Base-by-base conservation (phyloP, 2,888 invertebrate species). In the Pyralis farinalis region DNA sequence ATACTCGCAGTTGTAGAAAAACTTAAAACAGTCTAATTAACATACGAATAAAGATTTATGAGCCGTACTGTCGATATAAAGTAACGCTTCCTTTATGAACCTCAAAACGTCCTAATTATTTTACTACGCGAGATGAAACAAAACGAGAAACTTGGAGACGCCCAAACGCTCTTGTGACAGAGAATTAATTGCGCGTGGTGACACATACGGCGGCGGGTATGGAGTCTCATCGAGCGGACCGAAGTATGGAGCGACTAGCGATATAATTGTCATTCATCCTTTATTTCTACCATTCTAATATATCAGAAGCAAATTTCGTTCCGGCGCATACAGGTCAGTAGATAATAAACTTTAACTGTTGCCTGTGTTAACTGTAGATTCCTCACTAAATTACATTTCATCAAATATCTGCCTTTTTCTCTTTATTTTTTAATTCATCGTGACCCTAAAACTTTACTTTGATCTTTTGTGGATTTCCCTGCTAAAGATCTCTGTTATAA, bases 51-150 rank as follows among this genome's bases (percentile, higher is more conserved):
- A 83, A 85, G 83, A 87, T 88, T 87, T 87, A 87, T 85, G 82
- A 84, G 60, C 72, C 83, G 85, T 80, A 75, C 83, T 86, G 85
- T 87, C 87, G 84, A 88, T 87, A 83, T 86, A 86, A 85, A 87
- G 85, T 84, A 84, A 83, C 82, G 78, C 66, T 87, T 85, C 85
- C 87, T 85, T 87, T 85, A 87, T 83, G 83, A 87, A 80, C 81
- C 82, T 87, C 85, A 86, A 84, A 87, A 87, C 84, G 85, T 87
- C 87, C 88, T 88, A 88, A 88, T 88, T 88, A 88, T 87, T 79
- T 81, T 79, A 80, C 84, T 78, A 80, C 74, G 65, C 75, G 71
- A 67, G 71, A 72, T 62, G 71, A 71, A 68, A 76, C 83, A 85
- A 86, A 84, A 84, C 74, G 77, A 87, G 71, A 59, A 81, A 69